Evolutionary conservation across 2,888 invertebrate genomes (phyloP).

Genomic region (Chironomus tentans): DNA sequence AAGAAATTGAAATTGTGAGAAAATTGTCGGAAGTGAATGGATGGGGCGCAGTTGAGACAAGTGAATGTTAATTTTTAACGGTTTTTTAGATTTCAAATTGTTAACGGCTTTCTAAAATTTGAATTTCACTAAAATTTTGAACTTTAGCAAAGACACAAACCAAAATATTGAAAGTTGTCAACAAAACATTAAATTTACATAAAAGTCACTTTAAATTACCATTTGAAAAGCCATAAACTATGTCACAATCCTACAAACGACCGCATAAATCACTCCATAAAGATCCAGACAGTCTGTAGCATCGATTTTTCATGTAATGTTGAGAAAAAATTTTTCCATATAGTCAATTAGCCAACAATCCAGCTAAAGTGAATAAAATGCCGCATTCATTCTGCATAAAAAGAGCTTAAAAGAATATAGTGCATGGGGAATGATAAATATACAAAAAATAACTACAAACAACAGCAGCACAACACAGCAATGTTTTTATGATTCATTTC

Average conservation of each 20-base stretch:
- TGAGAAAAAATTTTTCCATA: background rate
- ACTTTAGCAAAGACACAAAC: too few species aligned
- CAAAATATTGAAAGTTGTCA: too few species aligned
- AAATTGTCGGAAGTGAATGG: too few species aligned
- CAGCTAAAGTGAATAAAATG: background rate
- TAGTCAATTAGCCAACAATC: background rate
- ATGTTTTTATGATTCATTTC: slow-evolving; percentile 4
- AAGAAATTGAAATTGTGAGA: too few species aligned
- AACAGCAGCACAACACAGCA: slow-evolving; percentile 1
- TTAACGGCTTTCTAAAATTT: background rate
- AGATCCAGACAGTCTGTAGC: too few species aligned
- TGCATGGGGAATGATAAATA: background rate
- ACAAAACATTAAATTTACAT: too few species aligned
- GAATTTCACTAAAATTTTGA: background rate
- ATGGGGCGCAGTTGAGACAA: background rate
- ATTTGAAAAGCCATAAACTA: too few species aligned
- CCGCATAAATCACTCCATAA: background rate
- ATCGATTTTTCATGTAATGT: background rate
- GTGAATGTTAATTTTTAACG: background rate
- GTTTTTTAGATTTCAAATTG: background rate
- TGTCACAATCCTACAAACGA: background rate
- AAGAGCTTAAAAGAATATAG: background rate
- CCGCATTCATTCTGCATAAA: background rate
- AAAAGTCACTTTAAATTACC: too few species aligned
- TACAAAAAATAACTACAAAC: background rate